Base-by-base conservation (phyloP, 2,888 invertebrate genomes). In the Pseudococcus jackbeardsleyi region DNA sequence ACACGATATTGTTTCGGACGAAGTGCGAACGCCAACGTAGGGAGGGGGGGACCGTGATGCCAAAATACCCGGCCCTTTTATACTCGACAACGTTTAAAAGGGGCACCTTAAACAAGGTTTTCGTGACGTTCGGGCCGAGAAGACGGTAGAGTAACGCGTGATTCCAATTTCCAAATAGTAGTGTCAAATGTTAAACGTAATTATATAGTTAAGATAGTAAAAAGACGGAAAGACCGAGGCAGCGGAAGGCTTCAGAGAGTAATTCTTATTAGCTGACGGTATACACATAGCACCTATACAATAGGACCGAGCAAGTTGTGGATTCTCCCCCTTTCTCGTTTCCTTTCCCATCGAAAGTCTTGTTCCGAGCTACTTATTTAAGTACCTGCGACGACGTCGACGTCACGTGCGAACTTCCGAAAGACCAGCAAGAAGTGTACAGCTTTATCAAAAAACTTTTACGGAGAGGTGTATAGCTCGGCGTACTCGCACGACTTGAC, bases 161-260 rank as follows among this genome's bases (percentile, higher is more conserved):
- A 82, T 82, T 82, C 79, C 46, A 82, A 82, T 82, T 82, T 82
- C 22, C 79, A 46, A 82, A 82, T 46, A 82, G 79, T 82, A 82
- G 79, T 46, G 79, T 82, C 79, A 82, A 82, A 82, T 82, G 79
- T 46, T 82, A 46, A 82, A 82, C 79, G 79, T 82, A 82, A 82
- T 82, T 82, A 82, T 46, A 17, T 82, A 19, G 79, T 82, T 77
- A 42, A 33, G 77, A 39, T 77, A 22, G 72, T 15, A 33, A 72
- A 17, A 72, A 17, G 33, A 33, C 33, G 6, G n/a, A 54, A n/a
- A 54, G 54, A n/a, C 17, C 12, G n/a, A n/a, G 54, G 54, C 4
- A n/a, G n/a, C 15, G 54, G n/a, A n/a, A 50, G 48, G 15, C 48
- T 50, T 4, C 15, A 19, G 9, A n/a, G 64, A 68, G 26, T 26